Evolutionary conservation across 2,113 vertebrate species (phyloP).

Genomic region (Rhabdomys dilectus): DNA sequence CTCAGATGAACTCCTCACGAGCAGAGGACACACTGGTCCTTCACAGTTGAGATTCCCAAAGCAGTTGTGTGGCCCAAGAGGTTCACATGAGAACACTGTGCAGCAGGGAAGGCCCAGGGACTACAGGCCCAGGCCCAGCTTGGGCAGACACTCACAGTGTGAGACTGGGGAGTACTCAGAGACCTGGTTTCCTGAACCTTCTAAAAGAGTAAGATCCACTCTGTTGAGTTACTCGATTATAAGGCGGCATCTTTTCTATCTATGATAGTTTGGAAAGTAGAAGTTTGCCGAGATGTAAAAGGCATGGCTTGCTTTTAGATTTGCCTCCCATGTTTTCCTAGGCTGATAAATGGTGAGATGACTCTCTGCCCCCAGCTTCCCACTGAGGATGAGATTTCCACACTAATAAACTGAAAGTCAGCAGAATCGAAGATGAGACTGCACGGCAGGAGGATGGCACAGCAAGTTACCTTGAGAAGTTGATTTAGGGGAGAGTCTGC

Average conservation of each 20-base stretch:
- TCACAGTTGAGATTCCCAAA: neutral
- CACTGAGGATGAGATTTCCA: neutral
- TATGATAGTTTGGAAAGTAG: too few species aligned
- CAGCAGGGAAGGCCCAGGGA: too few species aligned
- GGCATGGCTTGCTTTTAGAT: neutral
- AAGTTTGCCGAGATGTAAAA: neutral
- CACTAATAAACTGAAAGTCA: neutral
- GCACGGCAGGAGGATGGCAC: neutral
- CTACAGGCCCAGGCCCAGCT: too few species aligned
- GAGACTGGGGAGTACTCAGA: too few species aligned
- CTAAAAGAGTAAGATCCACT: too few species aligned
- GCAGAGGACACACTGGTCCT: neutral
- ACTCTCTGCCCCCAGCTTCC: neutral
- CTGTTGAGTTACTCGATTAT: too few species aligned
- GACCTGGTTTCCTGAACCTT: too few species aligned
- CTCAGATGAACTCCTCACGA: neutral
- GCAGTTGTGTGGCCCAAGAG: too few species aligned
- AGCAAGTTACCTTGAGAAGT: neutral
- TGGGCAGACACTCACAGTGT: too few species aligned
- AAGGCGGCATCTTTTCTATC: too few species aligned
- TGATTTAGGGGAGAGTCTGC: too few species aligned
- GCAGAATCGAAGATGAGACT: neutral
- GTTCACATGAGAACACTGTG: too few species aligned
- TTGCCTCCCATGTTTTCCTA: neutral
- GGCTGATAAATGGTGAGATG: neutral